A percentile compares a stretch with the other conserved stretches of the same genome.
Conservation (phyloP, 30 jellyfish, hydroid and myxozoan species). For the Hydra vulgaris region DNA sequence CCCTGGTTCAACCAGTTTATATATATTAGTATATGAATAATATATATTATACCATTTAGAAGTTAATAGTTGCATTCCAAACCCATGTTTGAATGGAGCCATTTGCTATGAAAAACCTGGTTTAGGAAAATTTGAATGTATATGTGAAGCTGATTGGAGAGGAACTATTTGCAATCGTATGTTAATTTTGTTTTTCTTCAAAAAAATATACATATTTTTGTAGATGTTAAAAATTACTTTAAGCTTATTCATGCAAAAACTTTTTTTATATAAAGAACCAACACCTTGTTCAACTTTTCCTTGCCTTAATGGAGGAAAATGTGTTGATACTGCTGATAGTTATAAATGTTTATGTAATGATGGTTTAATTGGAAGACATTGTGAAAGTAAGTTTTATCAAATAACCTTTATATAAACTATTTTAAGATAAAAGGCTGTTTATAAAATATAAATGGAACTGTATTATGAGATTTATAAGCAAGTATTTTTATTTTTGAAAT, state of each 20-base stretch:
- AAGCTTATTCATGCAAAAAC: too few species aligned
- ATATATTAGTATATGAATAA: too few species aligned
- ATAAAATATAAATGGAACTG: background rate
- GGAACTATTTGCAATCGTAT: constrained; percentile 74
- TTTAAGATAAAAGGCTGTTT: background rate
- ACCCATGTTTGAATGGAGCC: constrained; percentile 79
- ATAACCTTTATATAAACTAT: too few species aligned
- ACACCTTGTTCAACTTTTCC: constrained; percentile 36
- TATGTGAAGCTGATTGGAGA: constrained; percentile 47
- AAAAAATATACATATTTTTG: background rate
- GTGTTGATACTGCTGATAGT: constrained; percentile 31
- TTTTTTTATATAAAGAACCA: constrained; percentile 3
- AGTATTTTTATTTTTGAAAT: too few species aligned
- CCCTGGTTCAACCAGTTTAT: too few species aligned
- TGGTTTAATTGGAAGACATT: constrained; percentile 15
- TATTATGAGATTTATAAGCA: too few species aligned
- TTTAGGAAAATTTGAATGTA: constrained; percentile 64
- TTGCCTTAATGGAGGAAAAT: constrained; percentile 65
- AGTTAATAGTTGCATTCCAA: constrained; percentile 67
- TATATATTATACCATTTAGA: too few species aligned
- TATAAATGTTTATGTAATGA: constrained; percentile 11
- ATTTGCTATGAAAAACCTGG: constrained; percentile 46
- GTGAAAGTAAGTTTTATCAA: constrained; percentile 17
- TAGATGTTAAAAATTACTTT: too few species aligned
- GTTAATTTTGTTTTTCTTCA: too few species aligned